Percentiles rank a stretch among this genome's conserved stretches.
Evolutionary conservation across 2,797 vertebrate genomes (phyloP).

Genomic region (Molossus molossus): DNA sequence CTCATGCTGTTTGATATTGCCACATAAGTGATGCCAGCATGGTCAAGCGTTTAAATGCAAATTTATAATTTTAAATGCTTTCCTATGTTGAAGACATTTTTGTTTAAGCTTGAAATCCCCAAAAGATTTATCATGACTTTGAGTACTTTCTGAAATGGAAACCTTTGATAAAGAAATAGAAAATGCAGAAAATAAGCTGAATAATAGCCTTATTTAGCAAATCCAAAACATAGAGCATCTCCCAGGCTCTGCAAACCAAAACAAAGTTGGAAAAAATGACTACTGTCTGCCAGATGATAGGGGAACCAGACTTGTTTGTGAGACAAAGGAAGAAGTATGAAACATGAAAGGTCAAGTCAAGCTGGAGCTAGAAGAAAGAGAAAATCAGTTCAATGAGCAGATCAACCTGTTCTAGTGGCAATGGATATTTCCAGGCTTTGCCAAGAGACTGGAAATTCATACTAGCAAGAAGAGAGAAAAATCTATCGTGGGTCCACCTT

Average conservation of each 20-base stretch:
- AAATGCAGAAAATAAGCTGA: conserved; percentile 10
- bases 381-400: conserved; percentile 68
- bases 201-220: conserved; percentile 31
- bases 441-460: conserved; percentile 36
- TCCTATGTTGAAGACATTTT: conserved; percentile 73
- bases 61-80: conserved; percentile 71
- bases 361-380: conserved; percentile 46
- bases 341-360: conserved; percentile 48
- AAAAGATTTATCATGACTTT: conserved; percentile 63
- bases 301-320: conserved; percentile 12
- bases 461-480: not conserved
- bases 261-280: not conserved
- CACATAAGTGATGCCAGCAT: conserved; percentile 77
- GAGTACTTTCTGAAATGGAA: conserved; percentile 72
- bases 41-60: conserved; percentile 81
- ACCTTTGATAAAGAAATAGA: conserved; percentile 77
- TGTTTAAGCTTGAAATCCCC: conserved; percentile 66
- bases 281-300: not conserved
- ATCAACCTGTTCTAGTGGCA: conserved; percentile 29
- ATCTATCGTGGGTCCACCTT: not conserved
- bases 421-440: conserved; percentile 39
- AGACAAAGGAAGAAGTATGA: not conserved
- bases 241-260: conserved; percentile 4
- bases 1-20: conserved; percentile 82
- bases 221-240: conserved; percentile 26